Evolutionary conservation across 2,797 vertebrate genomes (phyloP).

Genomic region (Enteromius afrohamiltoni): DNA sequence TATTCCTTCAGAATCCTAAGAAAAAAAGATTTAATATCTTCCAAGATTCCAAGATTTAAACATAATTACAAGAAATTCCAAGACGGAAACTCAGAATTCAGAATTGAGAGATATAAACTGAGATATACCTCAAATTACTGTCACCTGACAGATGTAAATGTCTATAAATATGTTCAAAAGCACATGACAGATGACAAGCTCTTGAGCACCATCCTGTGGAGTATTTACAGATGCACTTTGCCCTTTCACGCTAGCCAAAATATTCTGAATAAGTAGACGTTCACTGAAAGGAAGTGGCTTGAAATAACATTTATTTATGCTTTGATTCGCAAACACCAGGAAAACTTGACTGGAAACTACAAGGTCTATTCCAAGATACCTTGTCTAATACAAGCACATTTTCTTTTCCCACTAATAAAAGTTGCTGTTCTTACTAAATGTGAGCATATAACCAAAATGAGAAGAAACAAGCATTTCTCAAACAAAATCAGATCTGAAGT

Average conservation of each 20-base stretch:
- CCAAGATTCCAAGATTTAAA: background rate
- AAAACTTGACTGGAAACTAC: slow-evolving; percentile 32
- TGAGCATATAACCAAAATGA: background rate
- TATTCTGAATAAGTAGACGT: background rate
- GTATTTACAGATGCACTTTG: slow-evolving; percentile 1
- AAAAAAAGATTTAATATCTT: no score
- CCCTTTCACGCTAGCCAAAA: slow-evolving; percentile 9
- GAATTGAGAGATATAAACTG: background rate
- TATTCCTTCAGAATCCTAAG: background rate
- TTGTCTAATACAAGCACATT: background rate
- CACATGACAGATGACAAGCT: slow-evolving; percentile 3
- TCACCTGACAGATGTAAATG: background rate
- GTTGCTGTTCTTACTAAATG: background rate
- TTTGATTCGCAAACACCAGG: background rate
- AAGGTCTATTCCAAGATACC: slow-evolving; percentile 4
- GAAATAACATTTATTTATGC: slow-evolving; percentile 36
- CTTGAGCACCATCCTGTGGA: slow-evolving; percentile 16
- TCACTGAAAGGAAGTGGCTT: slow-evolving; percentile 19
- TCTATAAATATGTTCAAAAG: background rate
- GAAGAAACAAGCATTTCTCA: background rate
- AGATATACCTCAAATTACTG: background rate
- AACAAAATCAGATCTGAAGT: slow-evolving; percentile 27
- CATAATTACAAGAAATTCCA: background rate
- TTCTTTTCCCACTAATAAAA: slow-evolving; percentile 10
- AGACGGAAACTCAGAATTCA: background rate